phyloP scores from a whole-genome alignment of 1,140 invertebrate species.

The Lepeophtheirus salmonis region DNA sequence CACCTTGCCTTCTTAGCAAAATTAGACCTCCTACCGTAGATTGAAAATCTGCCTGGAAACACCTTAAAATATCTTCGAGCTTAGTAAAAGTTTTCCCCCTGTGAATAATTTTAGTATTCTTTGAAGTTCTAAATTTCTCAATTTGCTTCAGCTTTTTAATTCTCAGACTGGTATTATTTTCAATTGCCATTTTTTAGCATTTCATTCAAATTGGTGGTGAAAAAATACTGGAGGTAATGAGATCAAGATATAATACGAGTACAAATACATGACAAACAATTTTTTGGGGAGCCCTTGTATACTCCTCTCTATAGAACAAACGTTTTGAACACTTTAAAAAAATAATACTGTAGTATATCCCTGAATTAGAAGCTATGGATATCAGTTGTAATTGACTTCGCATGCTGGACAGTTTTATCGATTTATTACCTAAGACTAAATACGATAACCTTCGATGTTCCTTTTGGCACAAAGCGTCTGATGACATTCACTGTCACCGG shows the following conservation, averaged over 20 bases:
- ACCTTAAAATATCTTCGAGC: no score
- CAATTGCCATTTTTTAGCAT: no score
- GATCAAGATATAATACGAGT: slow-evolving; percentile 47
- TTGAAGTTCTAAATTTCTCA: no score
- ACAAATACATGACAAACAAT: slow-evolving; percentile 53
- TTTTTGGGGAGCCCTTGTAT: slow-evolving; percentile 42
- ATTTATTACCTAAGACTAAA: slow-evolving; percentile 40
- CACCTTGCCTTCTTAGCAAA: no score
- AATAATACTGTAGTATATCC: slow-evolving; percentile 61
- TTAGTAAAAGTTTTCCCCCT: no score
- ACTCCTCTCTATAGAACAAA: slow-evolving; percentile 46
- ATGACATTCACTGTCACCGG: slow-evolving; percentile 45
- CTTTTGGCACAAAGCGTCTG: slow-evolving; percentile 21
- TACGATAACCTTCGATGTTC: slow-evolving; percentile 55
- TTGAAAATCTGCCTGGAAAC: no score
- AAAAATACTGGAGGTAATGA: slow-evolving; percentile 53
- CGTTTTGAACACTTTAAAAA: slow-evolving; percentile 48
- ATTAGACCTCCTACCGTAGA: no score
- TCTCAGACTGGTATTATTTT: no score
- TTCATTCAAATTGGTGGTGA: slow-evolving; percentile 26
- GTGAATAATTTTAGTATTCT: no score
- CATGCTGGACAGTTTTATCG: slow-evolving; percentile 42
- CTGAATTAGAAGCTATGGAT: slow-evolving; percentile 55
- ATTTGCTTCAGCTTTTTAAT: no score
- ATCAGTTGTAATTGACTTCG: slow-evolving; percentile 57